Percentiles rank a stretch among this genome's conserved stretches.
Conservation (phyloP, 1,140 invertebrate genomes). For the Mya arenaria region DNA sequence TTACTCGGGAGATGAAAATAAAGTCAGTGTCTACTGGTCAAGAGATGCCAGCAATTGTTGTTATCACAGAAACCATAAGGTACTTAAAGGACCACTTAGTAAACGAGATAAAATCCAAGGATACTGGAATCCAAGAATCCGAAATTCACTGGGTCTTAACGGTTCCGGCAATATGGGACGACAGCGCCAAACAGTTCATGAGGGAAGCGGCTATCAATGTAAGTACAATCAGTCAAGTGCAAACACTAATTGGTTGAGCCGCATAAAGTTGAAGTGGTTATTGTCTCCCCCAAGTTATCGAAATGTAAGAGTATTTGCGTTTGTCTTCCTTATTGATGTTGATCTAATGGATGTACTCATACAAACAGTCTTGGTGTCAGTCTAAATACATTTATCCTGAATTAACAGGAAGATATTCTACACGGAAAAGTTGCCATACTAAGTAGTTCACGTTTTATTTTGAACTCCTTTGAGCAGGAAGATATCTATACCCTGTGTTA, state of each 20-base stretch:
- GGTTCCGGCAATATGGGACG: conserved; percentile 43
- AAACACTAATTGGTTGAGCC: background rate
- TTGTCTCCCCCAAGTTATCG: background rate
- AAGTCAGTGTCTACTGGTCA: no score
- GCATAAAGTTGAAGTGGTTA: background rate
- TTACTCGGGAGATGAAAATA: no score
- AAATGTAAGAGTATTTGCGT: background rate
- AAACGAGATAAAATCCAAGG: background rate
- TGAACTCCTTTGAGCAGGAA: no score
- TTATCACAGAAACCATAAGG: conserved; percentile 47
- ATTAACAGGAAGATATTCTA: no score
- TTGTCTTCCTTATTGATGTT: background rate
- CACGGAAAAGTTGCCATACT: no score
- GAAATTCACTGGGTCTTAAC: conserved; percentile 47
- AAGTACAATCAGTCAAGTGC: background rate
- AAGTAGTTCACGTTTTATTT: no score
- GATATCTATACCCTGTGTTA: no score
- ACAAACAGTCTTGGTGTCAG: background rate
- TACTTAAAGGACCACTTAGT: conserved; percentile 50
- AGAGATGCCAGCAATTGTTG: conserved; percentile 51
- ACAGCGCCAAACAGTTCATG: conserved; percentile 46
- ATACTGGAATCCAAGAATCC: background rate
- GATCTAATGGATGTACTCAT: background rate
- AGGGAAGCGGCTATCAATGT: conserved; percentile 47
- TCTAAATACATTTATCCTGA: background rate